Base-by-base conservation (phyloP, 2,888 invertebrate species). In the Erebia palarica region DNA sequence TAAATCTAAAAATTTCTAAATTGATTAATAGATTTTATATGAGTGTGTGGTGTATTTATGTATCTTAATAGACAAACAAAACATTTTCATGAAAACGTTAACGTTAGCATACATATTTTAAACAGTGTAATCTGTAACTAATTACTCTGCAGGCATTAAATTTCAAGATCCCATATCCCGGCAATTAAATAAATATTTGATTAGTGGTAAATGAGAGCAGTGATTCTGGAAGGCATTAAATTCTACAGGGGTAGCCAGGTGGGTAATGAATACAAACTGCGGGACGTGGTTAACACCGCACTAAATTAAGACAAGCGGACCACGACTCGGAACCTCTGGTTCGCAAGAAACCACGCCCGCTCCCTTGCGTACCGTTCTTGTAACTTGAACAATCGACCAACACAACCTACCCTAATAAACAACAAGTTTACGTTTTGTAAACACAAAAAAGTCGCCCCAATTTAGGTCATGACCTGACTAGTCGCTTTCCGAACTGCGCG, bases 241-340 rank as follows among this genome's bases (percentile, higher is more conserved):
- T 90, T 87, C 78, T 83, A 82, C 80, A 80, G 80, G 81, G 83
- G 77, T 78, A 79, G 84, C 85, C 86, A 89, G 89, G 89, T 88
- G 82, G 86, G 87, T 91, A 90, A 92, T 92, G 90, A 91, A 92
- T 90, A 92, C 88, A 90, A 92, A 91, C 87, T 90, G 91, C 89
- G 90, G 87, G 81, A 83, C 84, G 87, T 84, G 87, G 88, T 87
- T 88, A 88, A 86, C 86, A 82, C 86, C 83, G 85, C 83, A 86
- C 86, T 91, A 91, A 91, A 91, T 92, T 89, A 91, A 86, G 87
- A 83, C 81, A 83, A 81, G 81, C 84, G 82, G 82, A 84, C 78
- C 86, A 81, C 84, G 85, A 84, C 82, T 85, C 85, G 84, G 83
- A 86, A 86, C 86, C 85, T 80, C 83, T 75, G 75, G 76, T 77